Base-by-base conservation (phyloP, 2,888 invertebrate genomes). In the Agriopis leucophaearia region DNA sequence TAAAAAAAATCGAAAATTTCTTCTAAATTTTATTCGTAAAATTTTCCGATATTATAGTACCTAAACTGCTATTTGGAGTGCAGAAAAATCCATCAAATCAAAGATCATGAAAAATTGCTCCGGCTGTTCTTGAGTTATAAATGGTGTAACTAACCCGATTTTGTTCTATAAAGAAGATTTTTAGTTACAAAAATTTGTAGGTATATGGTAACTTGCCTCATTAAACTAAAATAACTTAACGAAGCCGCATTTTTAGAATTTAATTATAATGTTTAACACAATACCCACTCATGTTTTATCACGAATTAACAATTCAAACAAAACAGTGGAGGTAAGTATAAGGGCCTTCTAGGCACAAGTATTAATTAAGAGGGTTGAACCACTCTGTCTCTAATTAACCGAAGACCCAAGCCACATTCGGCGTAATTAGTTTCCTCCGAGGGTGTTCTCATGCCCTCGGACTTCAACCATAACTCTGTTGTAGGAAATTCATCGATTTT, bases 321-420 rank as follows among this genome's bases (percentile, higher is more conserved):
- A 90, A 91, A 91, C 89, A 89, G 84, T 79, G 77, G 84, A 86
- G 88, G 87, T 88, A 87, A 87, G 86, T 86, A 85, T 85, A 84
- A 87, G 88, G 87, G 87, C 85, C 84, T 86, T 83, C 85, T 86
- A 87, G 88, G 88, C 88, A 88, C 88, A 90, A 92, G 91, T 91
- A 92, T 93, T 92, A 92, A 94, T 94, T 93, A 93, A 91, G 91
- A 91, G 93, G 92, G 91, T 91, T 89, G 89, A 87, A 85, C 89
- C 91, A 88, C 90, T 90, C 88, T 81, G 86, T 85, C 89, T 92
- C 92, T 92, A 93, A 94, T 94, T 94, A 94, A 92, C 90, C 88
- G 92, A 90, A 92, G 91, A 88, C 90, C 92, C 91, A 86, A 83
- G 88, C 91, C 90, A 87, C 91, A 91, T 92, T 90, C 87, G 84